Conservation (phyloP, 2,888 invertebrate genomes). For the Tortricodes alternella region DNA sequence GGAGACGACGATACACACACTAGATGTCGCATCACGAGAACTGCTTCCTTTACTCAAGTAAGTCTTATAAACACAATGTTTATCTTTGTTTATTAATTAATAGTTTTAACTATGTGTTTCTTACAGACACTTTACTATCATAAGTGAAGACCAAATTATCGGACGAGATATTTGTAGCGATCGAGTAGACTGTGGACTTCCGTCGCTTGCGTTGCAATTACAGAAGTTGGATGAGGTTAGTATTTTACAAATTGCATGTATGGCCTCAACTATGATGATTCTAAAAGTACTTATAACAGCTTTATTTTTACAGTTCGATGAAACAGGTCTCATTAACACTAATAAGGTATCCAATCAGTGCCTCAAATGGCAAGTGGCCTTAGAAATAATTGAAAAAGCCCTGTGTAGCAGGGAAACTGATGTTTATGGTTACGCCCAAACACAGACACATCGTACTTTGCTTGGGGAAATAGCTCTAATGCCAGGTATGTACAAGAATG, state of each 20-base stretch:
- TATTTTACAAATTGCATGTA: too few relatives aligned
- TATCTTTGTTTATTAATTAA: too few relatives aligned
- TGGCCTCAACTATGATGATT: too few relatives aligned
- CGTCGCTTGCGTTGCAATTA: constrained; percentile 8
- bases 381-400: constrained; percentile 10
- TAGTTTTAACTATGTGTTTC: not conserved
- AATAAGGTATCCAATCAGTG: not conserved
- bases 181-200: constrained; percentile 4
- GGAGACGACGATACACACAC: not conserved
- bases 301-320: constrained; percentile 4
- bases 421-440: constrained; percentile 3
- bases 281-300: too few relatives aligned
- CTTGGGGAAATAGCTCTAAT: constrained; percentile 6
- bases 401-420: not conserved
- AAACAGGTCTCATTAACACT: not conserved
- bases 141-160: not conserved
- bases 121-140: constrained; percentile 1
- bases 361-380: not conserved
- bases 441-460: not conserved
- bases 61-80: too few relatives aligned
- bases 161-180: constrained; percentile 3
- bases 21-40: constrained; percentile 4
- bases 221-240: constrained; percentile 3
- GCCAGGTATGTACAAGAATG: too few relatives aligned
- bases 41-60: constrained; percentile 6